A percentile compares a stretch with the other conserved stretches of the same genome.
Evolutionary conservation across 2,113 vertebrate genomes (phyloP).

Genomic region (Gallinago jamesoni): DNA sequence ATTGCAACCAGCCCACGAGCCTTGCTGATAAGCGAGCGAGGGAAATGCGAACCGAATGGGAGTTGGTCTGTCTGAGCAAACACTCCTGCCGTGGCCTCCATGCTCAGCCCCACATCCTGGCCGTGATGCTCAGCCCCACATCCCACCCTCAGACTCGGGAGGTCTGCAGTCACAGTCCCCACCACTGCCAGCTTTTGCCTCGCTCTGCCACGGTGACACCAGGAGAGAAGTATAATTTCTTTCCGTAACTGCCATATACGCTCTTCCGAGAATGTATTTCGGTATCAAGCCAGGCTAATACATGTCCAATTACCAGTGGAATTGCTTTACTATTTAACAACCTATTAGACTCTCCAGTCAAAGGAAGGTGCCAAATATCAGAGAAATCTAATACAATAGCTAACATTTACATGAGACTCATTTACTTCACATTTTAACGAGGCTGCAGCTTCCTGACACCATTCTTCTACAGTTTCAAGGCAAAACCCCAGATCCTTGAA

Average conservation of each 20-base stretch:
- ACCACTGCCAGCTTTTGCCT: neutral
- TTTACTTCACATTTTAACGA: neutral
- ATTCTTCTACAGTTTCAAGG: neutral
- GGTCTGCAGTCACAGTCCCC: neutral
- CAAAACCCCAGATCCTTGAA: neutral
- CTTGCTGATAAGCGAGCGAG: neutral
- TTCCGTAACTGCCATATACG: neutral
- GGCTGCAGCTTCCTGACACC: neutral
- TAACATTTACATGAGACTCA: neutral
- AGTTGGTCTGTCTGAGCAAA: rapidly evolving
- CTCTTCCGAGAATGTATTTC: neutral
- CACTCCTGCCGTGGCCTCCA: neutral
- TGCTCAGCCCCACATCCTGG: neutral
- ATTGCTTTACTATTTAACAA: neutral
- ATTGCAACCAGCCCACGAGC: neutral
- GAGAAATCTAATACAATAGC: neutral
- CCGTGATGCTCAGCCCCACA: neutral
- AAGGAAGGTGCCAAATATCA: neutral
- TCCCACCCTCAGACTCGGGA: neutral
- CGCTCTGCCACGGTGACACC: neutral
- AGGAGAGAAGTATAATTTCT: neutral
- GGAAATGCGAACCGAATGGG: neutral
- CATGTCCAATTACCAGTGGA: neutral
- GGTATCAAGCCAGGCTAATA: neutral
- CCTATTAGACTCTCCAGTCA: neutral